phyloP scores from a whole-genome alignment of 2,888 invertebrate species.

The Chrysolina americana region DNA sequence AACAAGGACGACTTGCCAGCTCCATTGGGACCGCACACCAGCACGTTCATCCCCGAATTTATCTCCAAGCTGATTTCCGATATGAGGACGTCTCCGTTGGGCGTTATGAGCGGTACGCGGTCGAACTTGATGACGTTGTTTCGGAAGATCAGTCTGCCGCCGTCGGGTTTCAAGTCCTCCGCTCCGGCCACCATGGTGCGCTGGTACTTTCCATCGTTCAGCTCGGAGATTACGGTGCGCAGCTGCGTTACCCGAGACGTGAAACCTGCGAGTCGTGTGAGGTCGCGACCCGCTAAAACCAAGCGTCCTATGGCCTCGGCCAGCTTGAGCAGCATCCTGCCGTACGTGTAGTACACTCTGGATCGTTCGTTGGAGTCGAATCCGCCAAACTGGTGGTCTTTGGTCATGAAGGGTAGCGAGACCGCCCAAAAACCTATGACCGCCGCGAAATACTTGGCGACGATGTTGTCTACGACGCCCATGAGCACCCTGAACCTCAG shows the following conservation, averaged over 20 bases:
- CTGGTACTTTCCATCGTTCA: slow-evolving; percentile 82
- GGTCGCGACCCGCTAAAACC: slow-evolving; percentile 94
- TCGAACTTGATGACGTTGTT: slow-evolving; percentile 95
- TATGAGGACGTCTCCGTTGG: slow-evolving; percentile 96
- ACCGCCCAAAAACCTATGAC: slow-evolving; percentile 96
- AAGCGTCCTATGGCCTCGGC: slow-evolving; percentile 97
- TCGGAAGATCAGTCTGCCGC: slow-evolving; percentile 84
- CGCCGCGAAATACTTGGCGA: slow-evolving; percentile 97
- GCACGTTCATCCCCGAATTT: slow-evolving; percentile 91
- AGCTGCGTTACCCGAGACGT: slow-evolving; percentile 94
- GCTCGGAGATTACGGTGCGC: slow-evolving; percentile 85
- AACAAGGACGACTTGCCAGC: slow-evolving; percentile 98
- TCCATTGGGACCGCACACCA: slow-evolving; percentile 99
- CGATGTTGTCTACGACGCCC: slow-evolving; percentile 96
- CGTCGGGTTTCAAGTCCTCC: slow-evolving; percentile 75
- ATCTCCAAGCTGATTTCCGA: slow-evolving; percentile 91
- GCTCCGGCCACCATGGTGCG: slow-evolving; percentile 77
- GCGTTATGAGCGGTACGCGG: slow-evolving; percentile 94
- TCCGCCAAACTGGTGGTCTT: slow-evolving; percentile 73
- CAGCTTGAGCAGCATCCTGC: slow-evolving; percentile 95
- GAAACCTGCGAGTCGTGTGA: slow-evolving; percentile 94
- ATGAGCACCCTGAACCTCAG: slow-evolving; percentile 91
- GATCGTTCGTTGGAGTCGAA: slow-evolving; percentile 71
- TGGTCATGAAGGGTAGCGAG: slow-evolving; percentile 92
- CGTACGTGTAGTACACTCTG: slow-evolving; percentile 93